These are phyloP conservation scores for Andrena dorsata DNA, from an alignment of 2,888 invertebrate genomes.

Conservation along the genomic window DNA sequence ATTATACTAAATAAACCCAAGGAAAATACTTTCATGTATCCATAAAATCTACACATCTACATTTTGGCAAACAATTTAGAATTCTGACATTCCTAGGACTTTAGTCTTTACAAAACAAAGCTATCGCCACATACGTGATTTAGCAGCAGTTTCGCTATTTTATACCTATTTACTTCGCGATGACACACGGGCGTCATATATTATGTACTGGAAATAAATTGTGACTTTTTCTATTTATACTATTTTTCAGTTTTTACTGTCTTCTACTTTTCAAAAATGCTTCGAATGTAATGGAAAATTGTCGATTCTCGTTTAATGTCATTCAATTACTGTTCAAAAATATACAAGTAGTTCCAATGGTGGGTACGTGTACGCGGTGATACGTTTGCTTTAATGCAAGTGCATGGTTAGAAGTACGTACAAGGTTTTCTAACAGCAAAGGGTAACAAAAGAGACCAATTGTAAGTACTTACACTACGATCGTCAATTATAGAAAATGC, in stretches of 20 bases:
- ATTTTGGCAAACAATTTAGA: conserved; percentile 8
- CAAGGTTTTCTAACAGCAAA: no score
- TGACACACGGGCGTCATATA: conserved; percentile 5
- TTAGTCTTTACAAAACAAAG: conserved; percentile 13
- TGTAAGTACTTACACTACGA: background rate
- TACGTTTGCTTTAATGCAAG: no score
- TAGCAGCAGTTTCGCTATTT: conserved; percentile 37
- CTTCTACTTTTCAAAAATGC: conserved; percentile 25
- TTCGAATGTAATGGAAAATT: conserved; percentile 8
- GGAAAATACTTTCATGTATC: conserved; percentile 24
- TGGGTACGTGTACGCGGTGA: no score
- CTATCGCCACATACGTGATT: conserved; percentile 8
- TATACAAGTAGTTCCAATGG: background rate
- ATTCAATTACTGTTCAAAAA: background rate
- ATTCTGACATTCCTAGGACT: conserved; percentile 14
- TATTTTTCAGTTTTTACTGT: conserved; percentile 3
- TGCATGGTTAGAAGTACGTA: no score
- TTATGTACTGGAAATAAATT: conserved; percentile 47
- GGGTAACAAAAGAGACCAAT: background rate
- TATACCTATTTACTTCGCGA: conserved; percentile 25
- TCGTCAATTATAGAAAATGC: no score
- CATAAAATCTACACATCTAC: conserved; percentile 6
- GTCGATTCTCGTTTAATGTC: background rate
- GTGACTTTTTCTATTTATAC: conserved; percentile 37
- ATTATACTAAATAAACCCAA: conserved; percentile 30